A percentile compares a stretch with the other conserved stretches of the same genome.
Conservation (phyloP, 2,113 vertebrate species). For the Grammomys surdaster region DNA sequence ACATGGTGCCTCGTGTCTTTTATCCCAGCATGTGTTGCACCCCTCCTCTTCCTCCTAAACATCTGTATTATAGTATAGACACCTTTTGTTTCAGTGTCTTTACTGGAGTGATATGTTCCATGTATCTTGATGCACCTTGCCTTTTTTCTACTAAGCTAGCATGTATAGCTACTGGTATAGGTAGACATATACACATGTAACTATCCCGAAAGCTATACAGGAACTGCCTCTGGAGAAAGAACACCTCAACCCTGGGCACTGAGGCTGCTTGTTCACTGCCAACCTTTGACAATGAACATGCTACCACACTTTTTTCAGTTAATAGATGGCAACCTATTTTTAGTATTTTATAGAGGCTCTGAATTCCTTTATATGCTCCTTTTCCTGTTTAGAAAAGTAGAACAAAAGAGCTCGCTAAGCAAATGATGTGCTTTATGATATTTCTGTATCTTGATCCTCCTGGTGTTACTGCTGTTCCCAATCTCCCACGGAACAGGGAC, state of each 20-base stretch:
- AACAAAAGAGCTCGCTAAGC: slow-evolving; percentile 4
- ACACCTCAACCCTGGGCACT: not conserved
- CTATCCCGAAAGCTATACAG: not conserved
- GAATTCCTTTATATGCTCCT: slow-evolving; percentile 50
- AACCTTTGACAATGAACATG: slow-evolving; percentile 39
- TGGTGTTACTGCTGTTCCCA: not conserved
- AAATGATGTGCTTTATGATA: not conserved
- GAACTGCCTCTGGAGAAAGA: slow-evolving; percentile 29
- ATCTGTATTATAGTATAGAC: not conserved
- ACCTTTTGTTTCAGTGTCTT: not conserved
- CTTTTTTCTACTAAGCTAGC: not conserved
- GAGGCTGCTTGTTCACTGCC: slow-evolving; percentile 36
- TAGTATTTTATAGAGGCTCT: not conserved
- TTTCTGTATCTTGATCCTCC: slow-evolving; percentile 5
- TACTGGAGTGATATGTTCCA: not conserved
- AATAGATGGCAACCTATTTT: slow-evolving; percentile 21
- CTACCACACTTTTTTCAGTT: not conserved
- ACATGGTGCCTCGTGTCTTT: not conserved
- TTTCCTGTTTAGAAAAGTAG: not conserved
- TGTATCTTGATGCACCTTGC: not conserved
- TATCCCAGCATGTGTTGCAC: not conserved
- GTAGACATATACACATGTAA: not conserved
- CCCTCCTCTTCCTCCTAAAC: not conserved
- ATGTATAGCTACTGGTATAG: not conserved
- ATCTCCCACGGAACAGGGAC: fast-evolving